Evolutionary conservation across 2,113 vertebrate genomes (phyloP).

Genomic region (Chrysemys picta): DNA sequence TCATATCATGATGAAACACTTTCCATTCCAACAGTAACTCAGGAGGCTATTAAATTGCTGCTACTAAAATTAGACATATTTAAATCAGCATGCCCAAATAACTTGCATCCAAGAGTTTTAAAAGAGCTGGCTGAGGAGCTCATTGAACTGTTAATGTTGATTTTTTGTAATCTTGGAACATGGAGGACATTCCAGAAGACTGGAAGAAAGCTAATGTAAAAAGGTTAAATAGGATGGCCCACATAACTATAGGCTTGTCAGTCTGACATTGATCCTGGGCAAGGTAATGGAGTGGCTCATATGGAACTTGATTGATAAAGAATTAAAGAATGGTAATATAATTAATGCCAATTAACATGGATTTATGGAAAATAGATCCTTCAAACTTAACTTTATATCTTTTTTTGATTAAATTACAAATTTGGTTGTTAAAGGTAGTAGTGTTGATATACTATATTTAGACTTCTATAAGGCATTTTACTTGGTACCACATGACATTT

Average conservation of each 20-base stretch:
- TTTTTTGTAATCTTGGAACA: background rate
- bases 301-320: background rate
- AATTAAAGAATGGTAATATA: too few species aligned
- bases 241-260: background rate
- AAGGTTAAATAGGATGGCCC: background rate
- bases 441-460: too few species aligned
- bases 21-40: background rate
- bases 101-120: background rate
- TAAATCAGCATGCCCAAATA: background rate
- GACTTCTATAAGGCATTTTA: too few species aligned
- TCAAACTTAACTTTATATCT: too few species aligned
- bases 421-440: too few species aligned
- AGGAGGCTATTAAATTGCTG: background rate
- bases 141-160: background rate
- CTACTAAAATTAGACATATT: background rate
- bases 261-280: background rate
- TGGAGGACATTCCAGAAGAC: background rate
- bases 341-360: too few species aligned
- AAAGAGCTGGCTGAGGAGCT: background rate
- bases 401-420: too few species aligned
- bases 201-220: background rate
- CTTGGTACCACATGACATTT: too few species aligned
- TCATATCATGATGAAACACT: background rate
- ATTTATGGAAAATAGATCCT: too few species aligned
- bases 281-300: background rate